A percentile compares a stretch with the other conserved stretches of the same genome.
phyloP scores from a whole-genome alignment of 2,797 vertebrate species.

The Enteromius mattozi region DNA sequence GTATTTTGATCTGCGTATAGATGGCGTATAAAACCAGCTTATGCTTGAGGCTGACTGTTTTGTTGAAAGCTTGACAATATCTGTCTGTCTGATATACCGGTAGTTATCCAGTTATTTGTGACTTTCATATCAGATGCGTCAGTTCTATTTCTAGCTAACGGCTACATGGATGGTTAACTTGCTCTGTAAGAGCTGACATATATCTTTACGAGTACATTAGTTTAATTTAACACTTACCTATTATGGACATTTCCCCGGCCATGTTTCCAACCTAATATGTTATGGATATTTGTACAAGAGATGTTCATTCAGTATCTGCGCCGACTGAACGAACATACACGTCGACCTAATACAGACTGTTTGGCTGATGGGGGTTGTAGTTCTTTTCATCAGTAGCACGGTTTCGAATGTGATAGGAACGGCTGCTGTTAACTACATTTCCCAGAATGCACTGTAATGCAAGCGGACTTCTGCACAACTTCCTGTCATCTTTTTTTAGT shows the following conservation, averaged over 20 bases:
- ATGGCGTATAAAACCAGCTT: not conserved
- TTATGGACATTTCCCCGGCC: constrained; percentile 79
- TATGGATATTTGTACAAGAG: constrained; percentile 14
- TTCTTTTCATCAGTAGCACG: constrained; percentile 26
- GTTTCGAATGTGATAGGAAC: too few relatives aligned
- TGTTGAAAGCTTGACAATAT: not conserved
- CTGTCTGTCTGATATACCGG: not conserved
- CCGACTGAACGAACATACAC: constrained; percentile 66
- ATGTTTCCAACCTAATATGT: constrained; percentile 59
- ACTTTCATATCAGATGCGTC: constrained; percentile 17
- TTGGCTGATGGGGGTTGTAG: constrained; percentile 73
- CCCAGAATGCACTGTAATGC: constrained; percentile 1
- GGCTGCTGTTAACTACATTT: not conserved
- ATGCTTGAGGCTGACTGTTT: not conserved
- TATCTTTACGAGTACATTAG: constrained; percentile 1
- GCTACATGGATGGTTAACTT: constrained; percentile 12
- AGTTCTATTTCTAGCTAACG: constrained; percentile 8
- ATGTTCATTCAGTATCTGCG: constrained; percentile 27
- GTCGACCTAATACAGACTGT: constrained; percentile 62
- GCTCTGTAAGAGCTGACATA: not conserved
- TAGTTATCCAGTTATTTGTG: not conserved
- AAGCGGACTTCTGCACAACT: not conserved
- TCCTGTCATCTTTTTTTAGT: not conserved
- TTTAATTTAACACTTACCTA: constrained; percentile 72
- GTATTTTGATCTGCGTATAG: too few relatives aligned